Conservation (phyloP, 2,888 invertebrate genomes). For the Spisula subtruncata region DNA sequence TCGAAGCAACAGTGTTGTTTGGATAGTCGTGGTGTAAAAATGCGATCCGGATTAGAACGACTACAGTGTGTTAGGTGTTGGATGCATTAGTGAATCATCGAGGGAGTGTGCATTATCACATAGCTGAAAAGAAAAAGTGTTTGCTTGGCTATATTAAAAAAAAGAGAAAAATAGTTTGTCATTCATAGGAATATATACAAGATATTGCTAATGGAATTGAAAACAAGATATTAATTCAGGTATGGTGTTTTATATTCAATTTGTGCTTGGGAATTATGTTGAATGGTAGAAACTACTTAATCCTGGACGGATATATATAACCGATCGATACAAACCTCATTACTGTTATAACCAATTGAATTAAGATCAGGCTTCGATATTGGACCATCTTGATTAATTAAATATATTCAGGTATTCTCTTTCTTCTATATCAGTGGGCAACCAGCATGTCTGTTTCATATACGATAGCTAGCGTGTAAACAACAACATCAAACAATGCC, state of each 20-base stretch:
- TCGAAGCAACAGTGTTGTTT: background rate
- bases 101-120: background rate
- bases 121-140: background rate
- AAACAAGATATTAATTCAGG: conserved; percentile 4
- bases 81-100: background rate
- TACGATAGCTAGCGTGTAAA: background rate
- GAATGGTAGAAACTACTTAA: background rate
- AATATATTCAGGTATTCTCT: background rate
- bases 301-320: background rate
- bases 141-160: background rate
- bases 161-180: background rate
- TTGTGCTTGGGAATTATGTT: background rate
- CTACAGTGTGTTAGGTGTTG: background rate
- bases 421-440: background rate
- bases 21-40: background rate
- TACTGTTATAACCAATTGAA: background rate
- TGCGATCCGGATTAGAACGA: background rate
- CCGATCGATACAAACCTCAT: background rate
- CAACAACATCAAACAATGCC: background rate
- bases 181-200: background rate
- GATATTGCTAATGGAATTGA: background rate
- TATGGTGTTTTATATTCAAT: background rate
- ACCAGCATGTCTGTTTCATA: background rate
- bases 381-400: background rate
- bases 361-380: background rate